Percentiles rank a stretch among this genome's conserved stretches.
phyloP scores from a whole-genome alignment of 1,140 invertebrate species.

The Ganaspis sp. region DNA sequence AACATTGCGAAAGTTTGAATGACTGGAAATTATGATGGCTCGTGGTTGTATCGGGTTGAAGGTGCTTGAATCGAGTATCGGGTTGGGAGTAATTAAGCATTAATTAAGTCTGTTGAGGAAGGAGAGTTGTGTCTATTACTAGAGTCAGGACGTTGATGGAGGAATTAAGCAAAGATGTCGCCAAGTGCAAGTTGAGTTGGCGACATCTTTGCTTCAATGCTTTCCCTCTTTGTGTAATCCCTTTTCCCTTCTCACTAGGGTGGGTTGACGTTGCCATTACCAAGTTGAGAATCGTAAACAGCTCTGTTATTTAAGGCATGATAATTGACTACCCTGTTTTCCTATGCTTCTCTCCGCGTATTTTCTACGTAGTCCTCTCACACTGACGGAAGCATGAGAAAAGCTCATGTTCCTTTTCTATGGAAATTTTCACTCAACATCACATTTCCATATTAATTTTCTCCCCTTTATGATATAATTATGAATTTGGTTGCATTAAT shows the following conservation, averaged over 20 bases:
- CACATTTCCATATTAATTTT: neutral
- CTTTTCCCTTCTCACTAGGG: constrained; percentile 31
- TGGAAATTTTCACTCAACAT: neutral
- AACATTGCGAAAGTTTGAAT: neutral
- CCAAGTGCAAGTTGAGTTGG: no score
- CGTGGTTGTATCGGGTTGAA: no score
- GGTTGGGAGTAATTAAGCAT: constrained; percentile 53
- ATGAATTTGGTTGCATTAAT: no score
- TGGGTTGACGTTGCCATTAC: constrained; percentile 38
- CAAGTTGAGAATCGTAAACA: constrained; percentile 57
- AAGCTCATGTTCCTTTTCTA: neutral
- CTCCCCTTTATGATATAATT: no score
- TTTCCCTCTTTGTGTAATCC: constrained; percentile 30
- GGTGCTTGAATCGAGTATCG: no score
- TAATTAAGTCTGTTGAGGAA: constrained; percentile 51
- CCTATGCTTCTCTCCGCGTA: neutral
- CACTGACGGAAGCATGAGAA: neutral
- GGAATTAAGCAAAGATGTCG: constrained; percentile 66
- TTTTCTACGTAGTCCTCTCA: constrained; percentile 11
- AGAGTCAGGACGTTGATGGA: constrained; percentile 26
- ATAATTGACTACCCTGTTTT: constrained; percentile 51
- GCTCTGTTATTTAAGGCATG: constrained; percentile 59
- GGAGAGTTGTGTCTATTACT: constrained; percentile 36
- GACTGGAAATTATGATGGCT: no score
- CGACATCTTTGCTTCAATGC: no score